Percentiles rank a stretch among this genome's conserved stretches.
Conservation (phyloP, 1,140 invertebrate species). For the Acyrthosiphon pisum region DNA sequence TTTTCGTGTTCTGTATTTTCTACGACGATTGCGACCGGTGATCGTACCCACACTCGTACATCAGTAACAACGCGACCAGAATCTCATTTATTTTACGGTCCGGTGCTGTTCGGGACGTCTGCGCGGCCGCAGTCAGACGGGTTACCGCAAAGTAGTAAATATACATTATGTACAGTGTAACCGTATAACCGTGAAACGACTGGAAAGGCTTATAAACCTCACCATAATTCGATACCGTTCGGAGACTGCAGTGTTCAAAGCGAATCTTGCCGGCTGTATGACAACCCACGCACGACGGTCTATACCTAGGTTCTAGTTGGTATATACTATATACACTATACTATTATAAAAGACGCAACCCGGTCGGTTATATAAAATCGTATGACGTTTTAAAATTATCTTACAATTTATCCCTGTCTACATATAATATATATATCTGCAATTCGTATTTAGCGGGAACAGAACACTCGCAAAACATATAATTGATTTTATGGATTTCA, state of each 20-base stretch:
- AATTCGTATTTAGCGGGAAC: background rate
- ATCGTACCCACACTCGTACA: background rate
- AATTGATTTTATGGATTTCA: background rate
- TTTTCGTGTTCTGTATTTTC: background rate
- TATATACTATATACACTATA: too few species aligned
- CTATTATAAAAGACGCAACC: background rate
- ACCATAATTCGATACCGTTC: background rate
- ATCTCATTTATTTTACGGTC: conserved; percentile 50
- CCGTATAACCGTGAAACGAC: conserved; percentile 1
- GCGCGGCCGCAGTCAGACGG: background rate
- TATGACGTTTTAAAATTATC: background rate
- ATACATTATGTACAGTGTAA: background rate
- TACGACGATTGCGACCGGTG: background rate
- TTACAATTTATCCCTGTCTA: background rate
- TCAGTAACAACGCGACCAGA: background rate
- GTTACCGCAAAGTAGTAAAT: conserved; percentile 12
- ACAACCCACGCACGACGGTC: background rate
- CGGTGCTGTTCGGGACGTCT: conserved; percentile 8
- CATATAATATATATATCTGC: background rate
- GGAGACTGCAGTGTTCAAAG: background rate
- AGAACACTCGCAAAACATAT: background rate
- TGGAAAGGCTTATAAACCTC: background rate
- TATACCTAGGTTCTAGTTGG: background rate
- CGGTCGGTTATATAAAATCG: background rate
- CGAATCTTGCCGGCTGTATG: background rate